Conservation (phyloP, 1,140 invertebrate genomes). For the Dendroctonus ponderosae region DNA sequence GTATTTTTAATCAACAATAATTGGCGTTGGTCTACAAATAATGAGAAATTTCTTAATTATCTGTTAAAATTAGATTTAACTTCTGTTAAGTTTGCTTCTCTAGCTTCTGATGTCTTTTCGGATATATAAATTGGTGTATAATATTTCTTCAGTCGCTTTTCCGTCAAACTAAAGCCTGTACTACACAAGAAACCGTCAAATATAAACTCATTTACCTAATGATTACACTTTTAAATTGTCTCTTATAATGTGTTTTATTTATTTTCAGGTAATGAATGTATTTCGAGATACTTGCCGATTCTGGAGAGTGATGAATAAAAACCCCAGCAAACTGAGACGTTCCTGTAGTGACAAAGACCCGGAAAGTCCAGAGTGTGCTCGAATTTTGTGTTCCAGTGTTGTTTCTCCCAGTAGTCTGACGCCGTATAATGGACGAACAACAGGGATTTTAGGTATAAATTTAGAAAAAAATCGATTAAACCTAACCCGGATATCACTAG, state of each 20-base stretch:
- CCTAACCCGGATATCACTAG: slow-evolving; percentile 26
- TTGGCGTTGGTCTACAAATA: too few relatives aligned
- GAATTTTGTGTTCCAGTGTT: slow-evolving; percentile 40
- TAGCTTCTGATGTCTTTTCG: too few relatives aligned
- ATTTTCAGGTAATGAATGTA: slow-evolving; percentile 61
- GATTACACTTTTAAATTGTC: too few relatives aligned
- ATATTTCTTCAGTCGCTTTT: too few relatives aligned
- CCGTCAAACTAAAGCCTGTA: too few relatives aligned
- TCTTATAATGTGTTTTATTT: neutral
- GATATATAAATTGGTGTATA: too few relatives aligned
- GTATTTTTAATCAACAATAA: too few relatives aligned
- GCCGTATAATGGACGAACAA: slow-evolving; percentile 35
- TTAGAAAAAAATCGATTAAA: neutral
- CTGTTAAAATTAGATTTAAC: too few relatives aligned
- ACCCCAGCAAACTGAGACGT: slow-evolving; percentile 57
- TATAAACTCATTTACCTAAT: too few relatives aligned
- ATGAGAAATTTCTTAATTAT: too few relatives aligned
- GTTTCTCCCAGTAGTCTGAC: slow-evolving; percentile 43
- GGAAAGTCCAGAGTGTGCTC: slow-evolving; percentile 43
- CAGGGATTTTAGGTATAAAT: slow-evolving; percentile 27
- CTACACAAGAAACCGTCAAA: too few relatives aligned
- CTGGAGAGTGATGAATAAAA: slow-evolving; percentile 67
- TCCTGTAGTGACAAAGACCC: slow-evolving; percentile 56
- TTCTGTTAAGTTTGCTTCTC: too few relatives aligned
- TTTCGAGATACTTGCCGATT: slow-evolving; percentile 67